A percentile compares a stretch with the other conserved stretches of the same genome.
Conservation (phyloP, 2,797 vertebrate species). For the Delichon dasypus region DNA sequence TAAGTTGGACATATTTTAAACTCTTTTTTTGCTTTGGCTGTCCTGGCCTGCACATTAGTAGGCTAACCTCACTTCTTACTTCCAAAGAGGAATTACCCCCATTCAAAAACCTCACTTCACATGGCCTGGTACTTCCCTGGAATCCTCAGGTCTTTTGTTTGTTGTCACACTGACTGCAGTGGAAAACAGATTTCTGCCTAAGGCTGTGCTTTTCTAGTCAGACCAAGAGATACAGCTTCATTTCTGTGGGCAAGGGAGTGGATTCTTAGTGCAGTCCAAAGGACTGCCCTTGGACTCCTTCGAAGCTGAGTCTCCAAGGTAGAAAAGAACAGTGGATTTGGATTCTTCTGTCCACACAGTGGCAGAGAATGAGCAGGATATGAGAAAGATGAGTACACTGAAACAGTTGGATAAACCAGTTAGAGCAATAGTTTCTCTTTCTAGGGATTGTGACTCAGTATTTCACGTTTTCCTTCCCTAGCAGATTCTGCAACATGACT, state of each 20-base stretch:
- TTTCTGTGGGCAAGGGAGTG: neutral
- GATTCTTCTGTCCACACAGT: neutral
- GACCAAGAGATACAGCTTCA: neutral
- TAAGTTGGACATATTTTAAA: neutral
- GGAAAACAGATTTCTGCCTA: neutral
- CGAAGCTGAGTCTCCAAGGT: neutral
- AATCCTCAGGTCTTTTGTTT: neutral
- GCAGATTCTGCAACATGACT: neutral
- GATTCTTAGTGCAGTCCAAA: neutral
- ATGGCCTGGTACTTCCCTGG: neutral
- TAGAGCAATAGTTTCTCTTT: neutral
- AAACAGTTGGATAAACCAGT: neutral
- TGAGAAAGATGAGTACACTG: neutral
- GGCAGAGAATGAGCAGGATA: neutral
- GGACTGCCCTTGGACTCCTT: neutral
- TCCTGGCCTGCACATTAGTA: neutral
- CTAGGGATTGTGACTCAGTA: neutral
- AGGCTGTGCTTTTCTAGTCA: neutral
- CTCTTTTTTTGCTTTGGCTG: neutral
- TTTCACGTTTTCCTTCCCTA: neutral
- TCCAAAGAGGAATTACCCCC: neutral
- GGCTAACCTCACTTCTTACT: neutral
- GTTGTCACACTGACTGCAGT: neutral
- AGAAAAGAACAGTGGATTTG: neutral
- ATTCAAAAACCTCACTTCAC: neutral